These are phyloP conservation scores for Clarias magur DNA, from an alignment of 2,113 vertebrate species.

Conservation along the genomic window DNA sequence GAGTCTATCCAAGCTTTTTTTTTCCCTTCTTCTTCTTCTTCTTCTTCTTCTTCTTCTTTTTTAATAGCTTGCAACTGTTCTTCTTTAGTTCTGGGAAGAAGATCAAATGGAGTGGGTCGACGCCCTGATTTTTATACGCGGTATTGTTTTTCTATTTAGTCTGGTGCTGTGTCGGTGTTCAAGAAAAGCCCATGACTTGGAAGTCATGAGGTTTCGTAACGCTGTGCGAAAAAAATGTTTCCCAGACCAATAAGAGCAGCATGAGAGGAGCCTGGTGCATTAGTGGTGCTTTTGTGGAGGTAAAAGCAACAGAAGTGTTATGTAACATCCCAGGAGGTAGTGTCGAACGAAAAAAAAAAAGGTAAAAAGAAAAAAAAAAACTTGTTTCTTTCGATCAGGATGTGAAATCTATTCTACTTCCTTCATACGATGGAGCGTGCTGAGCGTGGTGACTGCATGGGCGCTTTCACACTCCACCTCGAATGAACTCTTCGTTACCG, in stretches of 20 bases:
- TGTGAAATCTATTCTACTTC: conserved; percentile 47
- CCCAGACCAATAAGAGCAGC: background rate
- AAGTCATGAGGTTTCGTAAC: conserved; percentile 22
- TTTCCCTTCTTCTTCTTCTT: background rate
- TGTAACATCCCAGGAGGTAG: conserved; percentile 63
- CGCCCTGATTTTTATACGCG: conserved; percentile 14
- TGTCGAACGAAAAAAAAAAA: conserved; percentile 49
- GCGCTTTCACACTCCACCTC: conserved; percentile 30
- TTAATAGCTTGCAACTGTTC: conserved; percentile 18
- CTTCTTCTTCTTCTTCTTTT: background rate
- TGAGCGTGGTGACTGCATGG: conserved; percentile 34
- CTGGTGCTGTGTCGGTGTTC: conserved; percentile 8
- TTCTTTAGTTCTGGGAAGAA: conserved; percentile 19
- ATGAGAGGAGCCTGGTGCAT: conserved; percentile 26
- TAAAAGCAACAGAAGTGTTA: conserved; percentile 58
- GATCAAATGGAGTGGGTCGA: conserved; percentile 17
- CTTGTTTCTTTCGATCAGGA: background rate
- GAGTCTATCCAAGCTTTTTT: background rate
- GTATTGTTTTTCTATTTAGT: conserved; percentile 32
- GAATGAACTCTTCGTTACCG: conserved; percentile 7
- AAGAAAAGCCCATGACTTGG: conserved; percentile 24
- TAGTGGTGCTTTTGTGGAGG: conserved; percentile 55
- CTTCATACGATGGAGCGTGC: conserved; percentile 50
- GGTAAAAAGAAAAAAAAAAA: no score
- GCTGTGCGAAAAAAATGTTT: conserved; percentile 1